Percentiles rank a stretch among this genome's conserved stretches.
Evolutionary conservation across 1,140 invertebrate species (phyloP).

Genomic region (Penaeus chinensis): DNA sequence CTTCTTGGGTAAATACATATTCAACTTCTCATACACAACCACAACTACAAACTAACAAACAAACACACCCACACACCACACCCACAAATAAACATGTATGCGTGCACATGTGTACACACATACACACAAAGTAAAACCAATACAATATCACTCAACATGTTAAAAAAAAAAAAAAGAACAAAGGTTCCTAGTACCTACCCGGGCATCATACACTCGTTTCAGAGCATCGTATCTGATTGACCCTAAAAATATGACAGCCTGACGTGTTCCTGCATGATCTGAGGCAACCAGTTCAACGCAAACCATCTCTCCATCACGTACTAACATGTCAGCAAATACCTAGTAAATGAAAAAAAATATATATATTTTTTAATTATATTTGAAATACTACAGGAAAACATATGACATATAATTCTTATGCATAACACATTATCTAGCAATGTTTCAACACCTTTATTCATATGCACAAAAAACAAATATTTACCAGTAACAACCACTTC

Average conservation of each 20-base stretch:
- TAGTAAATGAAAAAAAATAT: constrained; percentile 66
- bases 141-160: neutral
- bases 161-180: neutral
- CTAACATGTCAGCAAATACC: constrained; percentile 92
- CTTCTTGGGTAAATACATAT: neutral
- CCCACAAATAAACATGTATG: neutral
- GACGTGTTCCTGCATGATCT: constrained; percentile 83
- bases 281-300: constrained; percentile 96
- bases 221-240: constrained; percentile 97
- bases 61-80: neutral
- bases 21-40: neutral
- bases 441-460: too few relatives aligned
- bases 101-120: constrained; percentile 11
- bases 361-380: neutral
- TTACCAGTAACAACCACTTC: too few relatives aligned
- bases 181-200: constrained; percentile 75
- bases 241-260: constrained; percentile 95
- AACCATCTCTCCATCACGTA: constrained; percentile 97
- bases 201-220: constrained; percentile 95
- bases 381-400: neutral
- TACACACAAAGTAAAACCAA: neutral
- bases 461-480: too few relatives aligned
- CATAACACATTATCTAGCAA: too few relatives aligned
- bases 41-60: neutral
- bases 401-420: too few relatives aligned